A percentile compares a stretch with the other conserved stretches of the same genome.
Conservation (phyloP, 2,888 invertebrate species). For the Baronia brevicornis region DNA sequence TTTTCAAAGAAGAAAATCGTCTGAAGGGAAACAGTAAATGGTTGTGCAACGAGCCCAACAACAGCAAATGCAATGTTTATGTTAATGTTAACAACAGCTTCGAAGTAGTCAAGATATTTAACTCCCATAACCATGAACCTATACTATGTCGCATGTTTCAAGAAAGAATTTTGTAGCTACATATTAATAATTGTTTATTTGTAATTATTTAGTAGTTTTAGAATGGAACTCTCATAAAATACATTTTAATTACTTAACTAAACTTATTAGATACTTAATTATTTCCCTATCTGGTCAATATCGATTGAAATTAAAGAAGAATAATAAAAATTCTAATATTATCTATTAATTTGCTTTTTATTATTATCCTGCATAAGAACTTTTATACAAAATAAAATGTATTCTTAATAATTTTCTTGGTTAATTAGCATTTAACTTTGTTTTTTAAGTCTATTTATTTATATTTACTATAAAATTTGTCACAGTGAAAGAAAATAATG, state of each 20-base stretch:
- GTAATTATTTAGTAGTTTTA: not conserved
- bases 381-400: too few relatives aligned
- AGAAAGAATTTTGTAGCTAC: slow-evolving; percentile 42
- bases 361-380: too few relatives aligned
- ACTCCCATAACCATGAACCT: slow-evolving; percentile 50
- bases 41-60: slow-evolving; percentile 47
- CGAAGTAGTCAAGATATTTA: slow-evolving; percentile 41
- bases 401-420: too few relatives aligned
- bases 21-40: slow-evolving; percentile 42
- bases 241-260: slow-evolving; percentile 1
- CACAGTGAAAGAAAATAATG: not conserved
- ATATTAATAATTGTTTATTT: not conserved
- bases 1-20: slow-evolving; percentile 42
- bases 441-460: too few relatives aligned
- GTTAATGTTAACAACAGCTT: slow-evolving; percentile 49
- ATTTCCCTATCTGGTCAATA: too few relatives aligned
- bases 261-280: slow-evolving; percentile 8
- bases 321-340: too few relatives aligned
- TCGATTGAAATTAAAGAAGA: too few relatives aligned
- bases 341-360: too few relatives aligned
- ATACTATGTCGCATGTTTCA: slow-evolving; percentile 46
- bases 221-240: too few relatives aligned
- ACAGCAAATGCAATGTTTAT: slow-evolving; percentile 45
- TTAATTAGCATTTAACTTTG: too few relatives aligned
- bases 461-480: too few relatives aligned